These are phyloP conservation scores for Eumerus sabulonum DNA, from an alignment of 2,888 invertebrate genomes.

Conservation along the genomic window DNA sequence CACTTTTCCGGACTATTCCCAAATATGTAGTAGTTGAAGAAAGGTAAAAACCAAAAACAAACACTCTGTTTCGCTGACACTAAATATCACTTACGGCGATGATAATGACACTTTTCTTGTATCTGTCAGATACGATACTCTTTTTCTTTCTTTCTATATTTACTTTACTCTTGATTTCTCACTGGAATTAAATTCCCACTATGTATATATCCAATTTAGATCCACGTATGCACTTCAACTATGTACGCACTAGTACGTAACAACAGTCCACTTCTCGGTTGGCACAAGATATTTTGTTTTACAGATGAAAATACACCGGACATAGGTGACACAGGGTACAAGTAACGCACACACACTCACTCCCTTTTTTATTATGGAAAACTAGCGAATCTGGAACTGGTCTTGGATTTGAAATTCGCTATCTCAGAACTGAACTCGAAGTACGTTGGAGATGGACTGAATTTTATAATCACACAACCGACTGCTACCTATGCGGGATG, in stretches of 20 bases:
- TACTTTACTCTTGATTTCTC: conserved; percentile 19
- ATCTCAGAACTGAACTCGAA: conserved; percentile 62
- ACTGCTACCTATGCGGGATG: conserved; percentile 51
- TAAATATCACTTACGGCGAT: conserved; percentile 31
- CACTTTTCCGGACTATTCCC: conserved; percentile 19
- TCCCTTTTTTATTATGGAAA: background rate
- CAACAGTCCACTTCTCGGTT: conserved; percentile 34
- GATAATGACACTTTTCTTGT: conserved; percentile 37
- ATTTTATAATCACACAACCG: conserved; percentile 44
- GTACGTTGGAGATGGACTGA: conserved; percentile 67
- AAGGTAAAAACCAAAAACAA: conserved; percentile 1
- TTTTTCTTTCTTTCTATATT: conserved; percentile 6
- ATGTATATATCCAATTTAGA: conserved; percentile 21
- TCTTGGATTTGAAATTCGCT: too few species aligned
- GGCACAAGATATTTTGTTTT: conserved; percentile 21
- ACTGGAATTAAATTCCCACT: conserved; percentile 24
- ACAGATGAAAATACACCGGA: too few species aligned
- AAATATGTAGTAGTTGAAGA: too few species aligned
- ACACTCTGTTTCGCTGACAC: conserved; percentile 15
- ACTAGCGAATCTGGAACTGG: conserved; percentile 1
- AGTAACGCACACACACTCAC: conserved; percentile 11
- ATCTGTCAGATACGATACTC: conserved; percentile 54
- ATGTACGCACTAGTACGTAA: conserved; percentile 21
- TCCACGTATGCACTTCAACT: conserved; percentile 39
- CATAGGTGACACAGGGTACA: too few species aligned